phyloP scores from a whole-genome alignment of 2,888 invertebrate genomes.

The Notodonta dromedarius region DNA sequence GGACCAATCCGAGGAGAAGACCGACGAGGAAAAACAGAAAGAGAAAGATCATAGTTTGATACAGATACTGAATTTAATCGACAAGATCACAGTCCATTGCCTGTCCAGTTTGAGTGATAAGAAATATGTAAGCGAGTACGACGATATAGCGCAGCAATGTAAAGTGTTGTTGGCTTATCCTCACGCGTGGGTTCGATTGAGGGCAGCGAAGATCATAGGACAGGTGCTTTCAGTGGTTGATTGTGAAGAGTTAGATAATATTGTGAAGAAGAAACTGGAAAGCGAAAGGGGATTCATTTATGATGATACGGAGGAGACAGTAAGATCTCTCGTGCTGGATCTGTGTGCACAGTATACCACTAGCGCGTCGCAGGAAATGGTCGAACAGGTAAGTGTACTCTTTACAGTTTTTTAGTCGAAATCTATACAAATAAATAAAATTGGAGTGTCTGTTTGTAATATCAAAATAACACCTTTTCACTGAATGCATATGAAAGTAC shows the following conservation, averaged over 20 bases:
- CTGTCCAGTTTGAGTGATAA: slow-evolving; percentile 82
- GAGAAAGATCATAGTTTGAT: slow-evolving; percentile 90
- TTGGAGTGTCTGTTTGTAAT: too few relatives aligned
- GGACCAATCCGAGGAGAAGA: slow-evolving; percentile 61
- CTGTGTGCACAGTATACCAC: slow-evolving; percentile 90
- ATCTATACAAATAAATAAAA: too few relatives aligned
- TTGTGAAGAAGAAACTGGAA: slow-evolving; percentile 66
- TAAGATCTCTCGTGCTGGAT: slow-evolving; percentile 89
- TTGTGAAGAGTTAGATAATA: slow-evolving; percentile 82
- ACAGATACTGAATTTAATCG: slow-evolving; percentile 88
- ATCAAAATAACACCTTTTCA: too few relatives aligned
- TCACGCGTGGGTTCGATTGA: slow-evolving; percentile 94
- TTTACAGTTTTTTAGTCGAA: too few relatives aligned
- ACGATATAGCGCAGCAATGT: slow-evolving; percentile 86
- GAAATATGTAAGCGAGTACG: slow-evolving; percentile 72
- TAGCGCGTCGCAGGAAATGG: slow-evolving; percentile 88
- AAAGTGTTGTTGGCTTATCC: slow-evolving; percentile 91
- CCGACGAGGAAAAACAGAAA: slow-evolving; percentile 85
- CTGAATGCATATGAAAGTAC: too few relatives aligned
- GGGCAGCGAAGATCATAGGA: slow-evolving; percentile 90
- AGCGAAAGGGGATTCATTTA: slow-evolving; percentile 85
- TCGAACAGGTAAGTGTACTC: slow-evolving; percentile 86
- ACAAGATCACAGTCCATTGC: slow-evolving; percentile 87
- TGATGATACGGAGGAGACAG: slow-evolving; percentile 83
- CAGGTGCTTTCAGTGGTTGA: slow-evolving; percentile 87